Conservation (phyloP, 2,888 invertebrate species). For the Asteroscopus sphinx region DNA sequence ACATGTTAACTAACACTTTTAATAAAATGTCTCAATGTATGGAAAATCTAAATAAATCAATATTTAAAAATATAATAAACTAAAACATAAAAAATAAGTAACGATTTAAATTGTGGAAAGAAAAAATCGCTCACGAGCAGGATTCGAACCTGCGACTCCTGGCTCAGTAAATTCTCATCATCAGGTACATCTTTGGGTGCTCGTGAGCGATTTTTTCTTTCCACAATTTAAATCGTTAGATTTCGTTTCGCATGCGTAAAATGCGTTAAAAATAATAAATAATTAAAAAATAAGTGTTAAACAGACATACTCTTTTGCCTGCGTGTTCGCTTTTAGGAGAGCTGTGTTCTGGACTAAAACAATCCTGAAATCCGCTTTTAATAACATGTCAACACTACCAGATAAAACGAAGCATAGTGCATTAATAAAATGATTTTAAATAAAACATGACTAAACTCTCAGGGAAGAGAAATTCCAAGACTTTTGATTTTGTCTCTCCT, state of each 20-base stretch:
- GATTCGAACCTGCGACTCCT: too few species aligned
- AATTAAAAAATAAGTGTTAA: conserved; percentile 22
- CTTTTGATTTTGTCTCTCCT: conserved; percentile 25
- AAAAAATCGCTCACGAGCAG: too few species aligned
- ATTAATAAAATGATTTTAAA: conserved; percentile 19
- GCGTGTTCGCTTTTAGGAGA: conserved; percentile 51
- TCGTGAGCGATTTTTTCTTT: too few species aligned
- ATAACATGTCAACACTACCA: conserved; percentile 33
- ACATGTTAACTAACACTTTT: too few species aligned
- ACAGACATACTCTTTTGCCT: conserved; percentile 28
- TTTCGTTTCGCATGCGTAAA: too few species aligned
- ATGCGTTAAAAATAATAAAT: too few species aligned
- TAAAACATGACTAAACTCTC: conserved; percentile 36
- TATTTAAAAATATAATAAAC: conserved; percentile 18
- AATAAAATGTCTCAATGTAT: conserved; percentile 19
- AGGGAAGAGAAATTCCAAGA: conserved; percentile 5
- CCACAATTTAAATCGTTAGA: too few species aligned
- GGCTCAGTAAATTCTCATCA: too few species aligned
- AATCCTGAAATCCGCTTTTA: conserved; percentile 47
- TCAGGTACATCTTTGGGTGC: too few species aligned
- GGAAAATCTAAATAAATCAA: conserved; percentile 26
- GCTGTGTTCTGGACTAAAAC: conserved; percentile 39
- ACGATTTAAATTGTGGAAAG: too few species aligned
- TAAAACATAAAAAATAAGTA: conserved; percentile 16
- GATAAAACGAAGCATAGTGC: conserved; percentile 24